These are phyloP conservation scores for Chionomys nivalis DNA, from an alignment of 2,113 vertebrate species.

Conservation along the genomic window DNA sequence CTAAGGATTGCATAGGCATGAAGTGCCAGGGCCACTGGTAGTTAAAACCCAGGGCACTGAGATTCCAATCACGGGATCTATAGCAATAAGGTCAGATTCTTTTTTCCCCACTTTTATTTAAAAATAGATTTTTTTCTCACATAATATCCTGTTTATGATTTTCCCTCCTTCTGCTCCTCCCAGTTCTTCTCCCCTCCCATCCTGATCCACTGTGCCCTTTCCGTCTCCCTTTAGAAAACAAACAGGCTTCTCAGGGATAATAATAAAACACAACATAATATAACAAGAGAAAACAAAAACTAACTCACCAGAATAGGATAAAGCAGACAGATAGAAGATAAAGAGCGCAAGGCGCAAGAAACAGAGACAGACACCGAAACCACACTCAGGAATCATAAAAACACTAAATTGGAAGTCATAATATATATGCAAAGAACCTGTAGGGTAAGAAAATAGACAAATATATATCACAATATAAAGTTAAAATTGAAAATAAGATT, in stretches of 20 bases:
- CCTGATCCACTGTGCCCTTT: background rate
- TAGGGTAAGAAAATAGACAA: background rate
- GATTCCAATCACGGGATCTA: background rate
- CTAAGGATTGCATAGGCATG: background rate
- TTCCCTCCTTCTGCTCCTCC: background rate
- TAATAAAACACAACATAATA: too few relatives aligned
- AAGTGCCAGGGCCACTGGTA: background rate
- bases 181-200: background rate
- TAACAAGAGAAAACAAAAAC: background rate
- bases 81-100: background rate
- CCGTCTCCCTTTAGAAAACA: background rate
- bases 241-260: background rate
- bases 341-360: background rate
- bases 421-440: background rate
- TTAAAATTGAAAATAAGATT: background rate
- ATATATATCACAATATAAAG: background rate
- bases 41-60: background rate
- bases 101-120: background rate
- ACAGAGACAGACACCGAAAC: background rate
- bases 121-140: background rate
- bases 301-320: background rate
- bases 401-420: background rate
- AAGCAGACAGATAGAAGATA: background rate
- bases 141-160: background rate
- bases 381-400: background rate